Base-by-base conservation (phyloP, 2,113 vertebrate genomes). In the Pelvicachromis taeniatus region DNA sequence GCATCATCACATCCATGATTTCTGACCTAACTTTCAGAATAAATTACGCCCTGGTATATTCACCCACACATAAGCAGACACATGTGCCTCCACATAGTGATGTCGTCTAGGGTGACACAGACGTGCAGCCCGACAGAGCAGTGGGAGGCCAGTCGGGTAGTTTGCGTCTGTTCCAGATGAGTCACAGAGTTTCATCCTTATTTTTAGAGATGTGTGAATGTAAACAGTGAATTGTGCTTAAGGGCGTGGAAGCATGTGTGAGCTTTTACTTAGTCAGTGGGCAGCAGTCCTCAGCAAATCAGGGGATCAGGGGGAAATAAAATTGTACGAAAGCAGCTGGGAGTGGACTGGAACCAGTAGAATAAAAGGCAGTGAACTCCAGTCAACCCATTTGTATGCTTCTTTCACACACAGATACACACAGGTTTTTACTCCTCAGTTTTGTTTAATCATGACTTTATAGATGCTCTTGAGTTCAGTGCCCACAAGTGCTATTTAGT, bases 151-250 rank as follows among this genome's bases (percentile, higher is more conserved):
- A 10, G 81, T 54, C 5, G 2, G 48, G 21, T 58, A 13, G 83
- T 79, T 80, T 88, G 56, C 33, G 6, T 86, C 56, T 56, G 21
- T 59, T 90, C 68, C 65, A 80, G 35, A 88, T 89, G 87, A 90
- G 58, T 88, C 58, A 78, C 23, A 78, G 33, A 21, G 77, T 78
- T 52, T 63, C 26, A 33, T 78, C 40, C 21, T 78, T 88, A 86
- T 89, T 90, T 89, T 84, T 85, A 88, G 78, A 88, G 53, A 45
- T 26, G 56, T 77, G 52, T 82, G 40, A 84, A 89, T 84, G 59
- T 59, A 92, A 90, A 91, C 53, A 58, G 23, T 19, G 53, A 75
- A 50, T 53, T 58, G 35, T 48, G 40, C 8, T 54, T 52, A 48
- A 11, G 16, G 77, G 35, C 68, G 56, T 88, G 65, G 58, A 58